A percentile compares a stretch with the other conserved stretches of the same genome.
phyloP scores from a whole-genome alignment of 2,113 vertebrate species.

The Alces alces region DNA sequence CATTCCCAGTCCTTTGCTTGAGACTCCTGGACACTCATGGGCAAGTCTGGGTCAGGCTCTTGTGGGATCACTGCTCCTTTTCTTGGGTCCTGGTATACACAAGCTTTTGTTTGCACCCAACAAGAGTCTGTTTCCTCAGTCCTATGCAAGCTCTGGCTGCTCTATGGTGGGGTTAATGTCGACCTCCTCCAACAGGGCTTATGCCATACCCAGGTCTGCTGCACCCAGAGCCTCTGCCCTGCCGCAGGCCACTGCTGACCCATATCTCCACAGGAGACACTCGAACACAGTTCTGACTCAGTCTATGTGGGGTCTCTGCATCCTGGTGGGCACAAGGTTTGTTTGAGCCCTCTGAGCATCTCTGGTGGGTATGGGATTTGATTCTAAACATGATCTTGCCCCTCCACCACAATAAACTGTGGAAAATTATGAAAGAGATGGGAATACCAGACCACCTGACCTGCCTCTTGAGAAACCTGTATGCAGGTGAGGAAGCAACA shows the following conservation, averaged over 20 bases:
- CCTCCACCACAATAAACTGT: background rate
- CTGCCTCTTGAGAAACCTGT: too few species aligned
- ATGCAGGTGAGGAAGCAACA: too few species aligned
- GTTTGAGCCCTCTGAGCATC: background rate
- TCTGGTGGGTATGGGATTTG: background rate
- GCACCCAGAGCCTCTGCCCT: background rate
- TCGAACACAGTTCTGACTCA: background rate
- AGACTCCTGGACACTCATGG: background rate
- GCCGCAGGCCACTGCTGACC: background rate
- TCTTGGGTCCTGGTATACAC: background rate
- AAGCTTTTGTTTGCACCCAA: rapidly evolving
- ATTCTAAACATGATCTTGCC: background rate
- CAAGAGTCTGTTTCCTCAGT: background rate
- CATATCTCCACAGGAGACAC: background rate
- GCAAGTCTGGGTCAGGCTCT: background rate
- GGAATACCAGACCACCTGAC: too few species aligned
- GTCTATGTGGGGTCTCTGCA: background rate
- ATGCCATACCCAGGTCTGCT: background rate
- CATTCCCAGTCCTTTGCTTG: background rate
- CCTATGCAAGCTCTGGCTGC: background rate
- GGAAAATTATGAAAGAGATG: too few species aligned
- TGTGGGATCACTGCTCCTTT: background rate
- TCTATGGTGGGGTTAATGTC: background rate
- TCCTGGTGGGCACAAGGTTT: background rate
- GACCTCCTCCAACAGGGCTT: background rate